A percentile compares a stretch with the other conserved stretches of the same genome.
Conservation (phyloP, 2,113 vertebrate genomes). For the Xenopus laevis region DNA sequence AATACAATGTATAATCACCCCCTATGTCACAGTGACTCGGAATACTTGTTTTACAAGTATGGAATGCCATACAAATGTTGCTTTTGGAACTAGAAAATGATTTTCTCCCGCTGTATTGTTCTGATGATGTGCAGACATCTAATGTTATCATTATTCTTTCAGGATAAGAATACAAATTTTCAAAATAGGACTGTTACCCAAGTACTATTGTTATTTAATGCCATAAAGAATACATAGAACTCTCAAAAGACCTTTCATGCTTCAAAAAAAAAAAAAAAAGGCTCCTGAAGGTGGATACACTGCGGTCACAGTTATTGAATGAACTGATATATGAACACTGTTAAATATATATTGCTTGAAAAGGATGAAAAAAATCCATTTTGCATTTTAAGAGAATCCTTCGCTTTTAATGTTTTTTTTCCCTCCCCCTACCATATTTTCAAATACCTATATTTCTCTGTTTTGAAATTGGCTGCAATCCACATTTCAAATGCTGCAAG, state of each 20-base stretch:
- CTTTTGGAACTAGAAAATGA: background rate
- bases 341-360: conserved; percentile 28
- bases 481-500: conserved; percentile 24
- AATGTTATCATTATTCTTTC: conserved; percentile 7
- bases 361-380: conserved; percentile 26
- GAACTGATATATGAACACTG: conserved; percentile 4
- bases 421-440: background rate
- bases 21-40: background rate
- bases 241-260: conserved; percentile 26
- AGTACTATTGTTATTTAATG: conserved; percentile 31
- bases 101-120: background rate
- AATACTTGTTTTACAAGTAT: background rate
- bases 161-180: conserved; percentile 3
- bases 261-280: conserved; percentile 18
- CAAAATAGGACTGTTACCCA: background rate
- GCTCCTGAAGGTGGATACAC: background rate
- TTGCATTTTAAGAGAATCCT: conserved; percentile 39
- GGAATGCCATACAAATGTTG: background rate
- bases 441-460: conserved; percentile 30
- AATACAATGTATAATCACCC: background rate
- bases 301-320: conserved; percentile 11
- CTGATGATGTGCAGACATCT: background rate
- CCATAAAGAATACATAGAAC: conserved; percentile 3
- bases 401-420: conserved; percentile 9
- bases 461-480: conserved; percentile 39